phyloP scores from a whole-genome alignment of 2,113 vertebrate species.

The Romanogobio albipinnatus region DNA sequence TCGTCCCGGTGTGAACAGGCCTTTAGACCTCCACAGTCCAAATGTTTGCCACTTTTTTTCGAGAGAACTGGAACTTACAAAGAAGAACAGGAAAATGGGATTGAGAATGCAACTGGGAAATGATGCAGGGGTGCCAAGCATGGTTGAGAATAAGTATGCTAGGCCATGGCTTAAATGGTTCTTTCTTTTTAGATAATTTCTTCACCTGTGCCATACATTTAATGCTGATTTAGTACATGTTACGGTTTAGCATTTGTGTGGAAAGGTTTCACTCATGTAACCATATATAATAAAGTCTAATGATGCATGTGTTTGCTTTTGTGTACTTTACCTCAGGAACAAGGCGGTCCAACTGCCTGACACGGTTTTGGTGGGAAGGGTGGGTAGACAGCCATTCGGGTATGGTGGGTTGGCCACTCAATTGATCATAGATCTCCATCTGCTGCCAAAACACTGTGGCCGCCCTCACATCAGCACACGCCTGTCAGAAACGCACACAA shows the following conservation, averaged over 20 bases:
- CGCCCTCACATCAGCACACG: conserved; percentile 90
- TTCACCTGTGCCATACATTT: neutral
- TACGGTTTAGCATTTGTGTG: neutral
- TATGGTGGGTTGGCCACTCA: conserved; percentile 73
- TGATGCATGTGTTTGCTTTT: conserved; percentile 16
- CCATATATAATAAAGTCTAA: neutral
- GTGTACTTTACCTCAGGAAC: conserved; percentile 85
- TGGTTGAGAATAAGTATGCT: neutral
- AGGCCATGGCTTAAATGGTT: neutral
- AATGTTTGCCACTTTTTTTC: neutral
- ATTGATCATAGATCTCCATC: conserved; percentile 82
- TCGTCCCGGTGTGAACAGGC: too few relatives aligned
- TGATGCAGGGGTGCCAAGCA: neutral
- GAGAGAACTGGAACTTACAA: neutral
- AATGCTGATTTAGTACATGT: neutral
- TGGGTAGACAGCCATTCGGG: conserved; percentile 97
- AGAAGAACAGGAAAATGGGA: neutral
- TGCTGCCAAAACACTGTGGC: conserved; percentile 93
- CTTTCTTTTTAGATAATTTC: neutral
- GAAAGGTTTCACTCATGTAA: neutral
- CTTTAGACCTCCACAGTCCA: neutral
- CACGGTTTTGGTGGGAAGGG: conserved; percentile 88
- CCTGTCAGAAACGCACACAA: conserved; percentile 70
- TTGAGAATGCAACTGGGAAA: neutral
- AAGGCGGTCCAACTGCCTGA: conserved; percentile 82